Conservation (phyloP, 2,113 vertebrate genomes). For the Tor tambroides region DNA sequence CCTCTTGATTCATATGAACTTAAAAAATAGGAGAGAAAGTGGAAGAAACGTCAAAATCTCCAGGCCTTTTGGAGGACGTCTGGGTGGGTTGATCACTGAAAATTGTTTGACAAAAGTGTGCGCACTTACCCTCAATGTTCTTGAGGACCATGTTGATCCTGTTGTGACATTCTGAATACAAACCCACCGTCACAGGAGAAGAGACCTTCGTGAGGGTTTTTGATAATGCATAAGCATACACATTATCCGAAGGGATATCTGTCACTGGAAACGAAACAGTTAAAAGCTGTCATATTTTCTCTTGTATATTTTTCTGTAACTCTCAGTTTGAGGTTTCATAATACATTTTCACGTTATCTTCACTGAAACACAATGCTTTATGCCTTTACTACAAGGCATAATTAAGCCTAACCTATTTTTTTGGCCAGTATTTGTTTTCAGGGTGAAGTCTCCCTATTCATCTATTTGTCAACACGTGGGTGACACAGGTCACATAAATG, state of each 20-base stretch:
- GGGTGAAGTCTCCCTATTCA: no score
- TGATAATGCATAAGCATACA: constrained; percentile 78
- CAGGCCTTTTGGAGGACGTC: background rate
- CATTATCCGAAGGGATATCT: constrained; percentile 67
- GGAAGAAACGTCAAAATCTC: background rate
- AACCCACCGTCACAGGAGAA: constrained; percentile 80
- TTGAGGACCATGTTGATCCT: constrained; percentile 72
- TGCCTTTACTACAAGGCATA: background rate
- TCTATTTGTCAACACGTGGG: background rate
- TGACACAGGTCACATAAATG: background rate
- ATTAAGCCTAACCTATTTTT: background rate
- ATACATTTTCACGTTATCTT: background rate
- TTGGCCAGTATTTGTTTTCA: background rate
- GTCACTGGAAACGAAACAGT: constrained; percentile 13
- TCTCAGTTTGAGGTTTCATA: no score
- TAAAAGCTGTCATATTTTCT: background rate
- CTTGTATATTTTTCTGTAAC: no score
- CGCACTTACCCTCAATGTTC: constrained; percentile 73
- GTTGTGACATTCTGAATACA: constrained; percentile 80
- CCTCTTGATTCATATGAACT: constrained; percentile 72
- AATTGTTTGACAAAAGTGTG: background rate
- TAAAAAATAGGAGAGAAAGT: constrained; percentile 4
- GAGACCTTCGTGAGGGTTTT: constrained; percentile 76
- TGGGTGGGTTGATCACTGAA: background rate
- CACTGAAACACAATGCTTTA: background rate